Evolutionary conservation across 1,140 invertebrate genomes (phyloP), one percentile per base, ranked within the genome.

Genomic region (Apis cerana): DNA sequence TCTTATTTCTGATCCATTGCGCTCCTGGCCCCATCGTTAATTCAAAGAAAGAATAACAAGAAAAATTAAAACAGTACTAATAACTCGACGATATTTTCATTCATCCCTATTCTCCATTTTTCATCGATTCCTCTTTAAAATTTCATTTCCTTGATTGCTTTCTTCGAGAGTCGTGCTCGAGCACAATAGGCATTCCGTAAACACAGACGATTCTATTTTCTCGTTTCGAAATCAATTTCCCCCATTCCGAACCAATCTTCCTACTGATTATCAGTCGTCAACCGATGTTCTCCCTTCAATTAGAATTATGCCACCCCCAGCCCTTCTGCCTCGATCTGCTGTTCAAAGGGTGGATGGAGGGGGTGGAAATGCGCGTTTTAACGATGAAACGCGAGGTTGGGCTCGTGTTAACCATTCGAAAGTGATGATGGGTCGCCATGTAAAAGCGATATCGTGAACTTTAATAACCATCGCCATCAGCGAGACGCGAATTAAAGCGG

Each of bases 381-480:
- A 72, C 52, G 70, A 19, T 27, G 69, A 56, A 54, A 71, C 50
- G 23, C 27, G 19, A 33, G 52, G 9, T 21, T 59, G 48, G 33
- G 23, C 64, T 27, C 64, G 19, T 68, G 21, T 56, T 68, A 68
- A 67, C 27, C 52, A 59, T 78, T 58, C 33, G 33, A 78, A 78
- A 68, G 27, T 23, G 75, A 78, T 23, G 75, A 78, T 69, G 52
- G 52, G 48, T 68, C 54, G 15, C 21, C 27, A 12, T 78, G 64
- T 78, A 59, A 68, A 78, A 78, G 64, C 75, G 23, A 54, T 43
- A 68, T 68, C 75, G 65, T 68, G 75, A 68, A 33, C 64, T 68
- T 69, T 78, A 78, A 78, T 78, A 48, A 65, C 64, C 15, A 33
- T 56, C 64, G 62, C 52, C 62, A 77, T 19, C 50, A n/a, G 50